phyloP scores from a whole-genome alignment of 2,797 vertebrate species.

The Nyctalus aviator region DNA sequence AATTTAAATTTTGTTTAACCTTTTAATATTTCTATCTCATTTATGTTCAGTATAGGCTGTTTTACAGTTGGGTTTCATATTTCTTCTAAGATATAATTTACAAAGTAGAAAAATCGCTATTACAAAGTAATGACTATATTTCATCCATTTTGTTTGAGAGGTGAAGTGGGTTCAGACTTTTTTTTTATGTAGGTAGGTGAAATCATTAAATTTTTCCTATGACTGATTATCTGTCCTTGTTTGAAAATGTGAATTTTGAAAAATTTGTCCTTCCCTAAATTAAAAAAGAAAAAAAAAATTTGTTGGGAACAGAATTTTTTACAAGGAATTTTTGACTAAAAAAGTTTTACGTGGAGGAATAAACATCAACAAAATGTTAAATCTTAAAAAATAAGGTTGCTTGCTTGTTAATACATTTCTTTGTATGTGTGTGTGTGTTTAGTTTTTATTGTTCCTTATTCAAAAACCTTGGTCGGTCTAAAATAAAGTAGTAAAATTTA shows the following conservation, averaged over 20 bases:
- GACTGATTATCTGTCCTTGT: neutral
- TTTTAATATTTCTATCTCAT: constrained; percentile 12
- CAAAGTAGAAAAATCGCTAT: neutral
- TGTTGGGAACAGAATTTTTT: constrained; percentile 11
- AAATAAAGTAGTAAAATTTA: constrained; percentile 8
- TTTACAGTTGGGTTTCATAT: neutral
- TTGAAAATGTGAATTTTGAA: constrained; percentile 52
- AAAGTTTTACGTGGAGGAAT: neutral
- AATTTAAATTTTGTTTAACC: constrained; percentile 10
- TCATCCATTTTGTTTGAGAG: constrained; percentile 40
- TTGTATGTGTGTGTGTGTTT: neutral
- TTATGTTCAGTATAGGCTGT: neutral
- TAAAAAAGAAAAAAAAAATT: neutral
- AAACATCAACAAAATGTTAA: neutral
- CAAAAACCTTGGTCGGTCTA: neutral
- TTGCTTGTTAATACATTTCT: neutral
- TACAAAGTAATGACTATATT: neutral
- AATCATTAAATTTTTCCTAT: neutral
- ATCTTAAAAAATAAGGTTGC: neutral
- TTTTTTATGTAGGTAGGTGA: constrained; percentile 2
- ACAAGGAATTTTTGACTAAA: constrained; percentile 1
- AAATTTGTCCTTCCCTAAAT: neutral
- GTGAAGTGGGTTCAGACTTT: neutral
- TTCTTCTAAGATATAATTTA: neutral
- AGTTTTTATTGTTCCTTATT: constrained; percentile 24